Conservation (phyloP, 1,140 invertebrate genomes). For the Drosophila auraria region DNA sequence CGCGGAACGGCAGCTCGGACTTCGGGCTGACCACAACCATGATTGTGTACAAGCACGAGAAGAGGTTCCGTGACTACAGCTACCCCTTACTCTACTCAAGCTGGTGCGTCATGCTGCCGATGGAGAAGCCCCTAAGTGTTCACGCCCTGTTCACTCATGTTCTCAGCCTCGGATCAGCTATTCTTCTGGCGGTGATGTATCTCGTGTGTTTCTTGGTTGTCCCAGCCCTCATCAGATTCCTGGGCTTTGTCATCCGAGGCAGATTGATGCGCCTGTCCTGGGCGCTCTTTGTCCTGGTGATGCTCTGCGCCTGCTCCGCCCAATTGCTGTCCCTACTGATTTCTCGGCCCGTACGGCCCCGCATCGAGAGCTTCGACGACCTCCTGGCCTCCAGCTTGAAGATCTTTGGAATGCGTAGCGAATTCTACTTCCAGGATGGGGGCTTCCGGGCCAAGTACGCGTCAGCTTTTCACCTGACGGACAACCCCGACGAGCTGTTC, state of each 20-base stretch:
- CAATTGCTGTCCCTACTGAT: conserved; percentile 49
- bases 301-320: conserved; percentile 35
- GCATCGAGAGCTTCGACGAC: conserved; percentile 55
- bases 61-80: conserved; percentile 31
- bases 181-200: conserved; percentile 5
- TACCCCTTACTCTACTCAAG: conserved; percentile 35
- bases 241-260: background rate
- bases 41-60: background rate
- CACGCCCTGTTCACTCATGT: conserved; percentile 18
- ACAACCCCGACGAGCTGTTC: conserved; percentile 27
- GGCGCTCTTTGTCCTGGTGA: conserved; percentile 13
- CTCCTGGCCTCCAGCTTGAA: conserved; percentile 46
- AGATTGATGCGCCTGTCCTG: background rate
- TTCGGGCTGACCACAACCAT: conserved; percentile 31
- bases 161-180: conserved; percentile 1
- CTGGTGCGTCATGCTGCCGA: conserved; percentile 64
- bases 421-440: conserved; percentile 41
- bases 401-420: conserved; percentile 44
- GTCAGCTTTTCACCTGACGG: conserved; percentile 44
- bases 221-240: background rate
- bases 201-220: background rate
- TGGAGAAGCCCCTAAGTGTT: conserved; percentile 33
- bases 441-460: conserved; percentile 63
- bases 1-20: conserved; percentile 49
- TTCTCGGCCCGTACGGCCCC: background rate